Evolutionary conservation across 2,888 invertebrate species (phyloP).

Genomic region (Andrena minutula): DNA sequence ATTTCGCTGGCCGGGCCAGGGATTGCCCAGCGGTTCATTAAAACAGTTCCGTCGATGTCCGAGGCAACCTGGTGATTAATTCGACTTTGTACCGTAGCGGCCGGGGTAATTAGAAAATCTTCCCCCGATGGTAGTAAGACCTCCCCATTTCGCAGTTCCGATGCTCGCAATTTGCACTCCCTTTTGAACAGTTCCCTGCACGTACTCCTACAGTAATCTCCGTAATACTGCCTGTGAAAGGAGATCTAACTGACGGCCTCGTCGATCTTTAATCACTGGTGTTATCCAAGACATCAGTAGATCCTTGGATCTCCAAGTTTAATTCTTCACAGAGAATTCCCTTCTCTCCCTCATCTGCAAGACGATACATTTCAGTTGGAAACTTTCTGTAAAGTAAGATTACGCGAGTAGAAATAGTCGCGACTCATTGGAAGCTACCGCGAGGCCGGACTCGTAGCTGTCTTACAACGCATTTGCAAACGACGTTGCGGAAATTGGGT

Average conservation of each 20-base stretch:
- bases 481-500: slow-evolving; percentile 53
- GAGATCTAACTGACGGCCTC: no score
- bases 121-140: no score
- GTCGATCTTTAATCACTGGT: no score
- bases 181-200: no score
- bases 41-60: slow-evolving; percentile 30
- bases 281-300: neutral
- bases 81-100: neutral
- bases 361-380: neutral
- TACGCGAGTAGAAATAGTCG: neutral
- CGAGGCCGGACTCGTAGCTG: neutral
- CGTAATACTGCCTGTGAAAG: no score
- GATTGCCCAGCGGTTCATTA: slow-evolving; percentile 59
- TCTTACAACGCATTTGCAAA: slow-evolving; percentile 40
- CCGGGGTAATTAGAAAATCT: slow-evolving; percentile 34
- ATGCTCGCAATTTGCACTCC: no score
- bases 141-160: no score
- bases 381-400: neutral
- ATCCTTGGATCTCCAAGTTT: neutral
- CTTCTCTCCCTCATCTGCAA: neutral
- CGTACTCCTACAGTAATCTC: no score
- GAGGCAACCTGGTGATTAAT: slow-evolving; percentile 39
- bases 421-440: neutral
- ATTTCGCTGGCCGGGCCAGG: slow-evolving; percentile 20
- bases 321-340: neutral